Evolutionary conservation across 1,140 invertebrate genomes (phyloP), one percentile per base, ranked within the genome.

Genomic region (Nasonia giraulti): DNA sequence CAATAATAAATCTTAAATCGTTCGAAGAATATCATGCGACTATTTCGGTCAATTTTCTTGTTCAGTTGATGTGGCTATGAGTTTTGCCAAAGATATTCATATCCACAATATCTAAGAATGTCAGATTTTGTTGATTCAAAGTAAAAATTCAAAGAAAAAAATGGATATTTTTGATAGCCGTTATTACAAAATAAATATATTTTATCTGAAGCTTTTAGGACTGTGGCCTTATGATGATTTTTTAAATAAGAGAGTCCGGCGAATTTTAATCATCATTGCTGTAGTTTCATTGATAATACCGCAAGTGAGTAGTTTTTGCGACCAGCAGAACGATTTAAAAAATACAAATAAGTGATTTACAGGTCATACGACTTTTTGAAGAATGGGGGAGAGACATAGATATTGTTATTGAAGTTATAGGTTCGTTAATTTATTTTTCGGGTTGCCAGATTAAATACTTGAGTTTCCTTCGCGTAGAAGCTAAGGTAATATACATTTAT

Each of bases 301-400:
- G 4, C 62, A 66, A n/a, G 62, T 66, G 62, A 66, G 62, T 66
- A 20, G n/a, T 20, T 20, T 20, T 66, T 20, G 7, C 0, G 62
- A 66, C 14, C 20, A n/a, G 14, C 11, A 40, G 37, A 75, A 75
- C n/a, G 5, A 17, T 66, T n/a, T 4, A 6, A 6, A 20, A 66
- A 20, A 17, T n/a, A 20, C 17, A 66, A 20, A 20, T n/a, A 20
- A 6, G 4, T 40, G 12, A 37, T 75, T 44, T 75, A 17, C 37
- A 80, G 76, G n/a, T 17, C n/a, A 80, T 80, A 33, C 23, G 62
- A 40, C 62, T 80, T 2, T 4, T 66, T 27, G 78, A 80, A 37
- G 78, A 80, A 80, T 80, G 78, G 78, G 55, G 55, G 20, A 47
- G 17, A 68, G 62, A 80, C 20, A 27, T 68, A 10, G 62, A 80